phyloP scores from a whole-genome alignment of 2,888 invertebrate genomes.

The Tortricodes alternella region DNA sequence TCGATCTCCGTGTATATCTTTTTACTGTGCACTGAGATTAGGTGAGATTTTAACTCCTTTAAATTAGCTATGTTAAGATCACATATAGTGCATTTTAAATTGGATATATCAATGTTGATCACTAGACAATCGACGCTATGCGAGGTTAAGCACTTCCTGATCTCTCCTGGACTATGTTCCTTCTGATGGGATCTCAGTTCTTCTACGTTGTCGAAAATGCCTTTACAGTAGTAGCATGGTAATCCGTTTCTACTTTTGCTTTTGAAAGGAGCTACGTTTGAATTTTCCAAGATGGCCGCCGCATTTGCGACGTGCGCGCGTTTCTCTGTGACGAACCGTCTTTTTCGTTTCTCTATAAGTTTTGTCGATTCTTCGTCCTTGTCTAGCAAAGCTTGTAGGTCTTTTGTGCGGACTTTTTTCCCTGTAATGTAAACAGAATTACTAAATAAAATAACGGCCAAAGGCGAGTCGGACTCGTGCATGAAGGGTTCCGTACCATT shows the following conservation, averaged over 20 bases:
- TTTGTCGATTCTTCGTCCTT: constrained; percentile 12
- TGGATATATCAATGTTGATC: constrained; percentile 47
- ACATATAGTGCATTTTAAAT: constrained; percentile 47
- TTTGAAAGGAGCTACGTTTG: constrained; percentile 62
- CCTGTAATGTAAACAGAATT: too few relatives aligned
- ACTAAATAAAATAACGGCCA: too few relatives aligned
- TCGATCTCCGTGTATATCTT: constrained; percentile 40
- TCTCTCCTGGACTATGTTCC: constrained; percentile 48
- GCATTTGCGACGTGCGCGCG: constrained; percentile 57
- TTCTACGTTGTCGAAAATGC: constrained; percentile 52
- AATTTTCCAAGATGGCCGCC: constrained; percentile 51
- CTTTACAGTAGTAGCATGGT: constrained; percentile 68
- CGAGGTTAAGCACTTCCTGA: neutral
- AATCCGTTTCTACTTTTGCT: constrained; percentile 59
- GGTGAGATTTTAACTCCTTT: constrained; percentile 42
- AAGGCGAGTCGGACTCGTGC: too few relatives aligned
- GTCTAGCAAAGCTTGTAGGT: constrained; percentile 43
- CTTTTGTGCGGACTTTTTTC: constrained; percentile 36
- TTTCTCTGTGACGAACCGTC: constrained; percentile 55
- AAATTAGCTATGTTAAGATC: constrained; percentile 34
- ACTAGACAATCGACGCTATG: constrained; percentile 42
- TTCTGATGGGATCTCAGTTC: constrained; percentile 50
- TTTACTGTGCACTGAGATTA: constrained; percentile 39
- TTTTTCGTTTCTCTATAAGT: constrained; percentile 24
- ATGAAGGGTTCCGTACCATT: too few relatives aligned